Conservation (phyloP, 2,113 vertebrate species). For the Rhizomys pruinosus region DNA sequence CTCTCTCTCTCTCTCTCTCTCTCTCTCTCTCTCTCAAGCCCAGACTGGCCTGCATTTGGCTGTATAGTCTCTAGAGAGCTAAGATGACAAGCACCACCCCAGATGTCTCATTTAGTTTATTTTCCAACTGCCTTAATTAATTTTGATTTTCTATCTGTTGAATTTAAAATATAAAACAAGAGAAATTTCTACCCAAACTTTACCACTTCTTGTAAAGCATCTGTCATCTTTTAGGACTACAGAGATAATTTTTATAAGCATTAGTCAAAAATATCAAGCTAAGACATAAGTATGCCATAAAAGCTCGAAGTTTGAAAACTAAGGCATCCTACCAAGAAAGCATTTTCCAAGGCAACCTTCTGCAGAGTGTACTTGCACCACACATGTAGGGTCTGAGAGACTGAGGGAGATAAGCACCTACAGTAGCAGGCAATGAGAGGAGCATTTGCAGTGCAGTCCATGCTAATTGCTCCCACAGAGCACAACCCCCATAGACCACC, state of each 20-base stretch:
- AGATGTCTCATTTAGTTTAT: not conserved
- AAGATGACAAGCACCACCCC: not conserved
- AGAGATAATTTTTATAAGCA: not conserved
- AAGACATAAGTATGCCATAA: not conserved
- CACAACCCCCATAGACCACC: not conserved
- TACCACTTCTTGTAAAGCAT: not conserved
- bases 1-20: not conserved
- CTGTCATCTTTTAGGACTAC: not conserved
- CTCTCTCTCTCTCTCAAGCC: not conserved
- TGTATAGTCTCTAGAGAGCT: not conserved
- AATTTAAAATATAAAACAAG: slow-evolving; percentile 37
- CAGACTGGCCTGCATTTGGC: not conserved
- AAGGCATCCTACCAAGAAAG: not conserved
- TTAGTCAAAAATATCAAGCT: not conserved
- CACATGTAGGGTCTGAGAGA: rapidly evolving
- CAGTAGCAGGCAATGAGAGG: not conserved
- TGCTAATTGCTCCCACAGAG: not conserved
- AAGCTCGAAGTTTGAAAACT: not conserved
- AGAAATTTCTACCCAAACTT: not conserved
- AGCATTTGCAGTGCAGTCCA: not conserved
- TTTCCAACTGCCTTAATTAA: not conserved
- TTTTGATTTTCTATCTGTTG: not conserved
- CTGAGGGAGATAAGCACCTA: not conserved
- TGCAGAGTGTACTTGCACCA: not conserved
- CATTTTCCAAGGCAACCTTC: not conserved